A percentile compares a stretch with the other conserved stretches of the same genome.
Conservation (phyloP, 1,140 invertebrate species). For the Drosophila setifemur region DNA sequence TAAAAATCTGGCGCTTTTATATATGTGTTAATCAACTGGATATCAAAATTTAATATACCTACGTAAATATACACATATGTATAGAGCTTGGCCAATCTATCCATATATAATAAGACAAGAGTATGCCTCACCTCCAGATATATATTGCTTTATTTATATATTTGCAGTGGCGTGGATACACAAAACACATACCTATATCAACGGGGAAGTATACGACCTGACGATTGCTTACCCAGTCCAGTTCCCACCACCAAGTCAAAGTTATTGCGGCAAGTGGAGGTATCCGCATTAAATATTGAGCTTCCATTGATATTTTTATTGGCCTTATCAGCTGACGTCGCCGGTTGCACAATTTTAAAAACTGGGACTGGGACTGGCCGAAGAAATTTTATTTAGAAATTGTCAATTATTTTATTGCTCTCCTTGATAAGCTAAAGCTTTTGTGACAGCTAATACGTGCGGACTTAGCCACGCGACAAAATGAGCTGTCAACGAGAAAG, state of each 20-base stretch:
- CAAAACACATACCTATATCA: neutral
- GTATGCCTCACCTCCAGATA: constrained; percentile 6
- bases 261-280: no score
- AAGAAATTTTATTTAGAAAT: neutral
- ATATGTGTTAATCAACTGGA: constrained; percentile 27
- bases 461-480: constrained; percentile 36
- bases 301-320: constrained; percentile 40
- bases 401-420: constrained; percentile 18
- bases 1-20: constrained; percentile 24
- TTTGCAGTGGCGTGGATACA: constrained; percentile 37
- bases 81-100: neutral
- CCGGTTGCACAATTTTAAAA: neutral
- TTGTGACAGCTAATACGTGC: constrained; percentile 17
- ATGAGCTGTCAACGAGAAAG: constrained; percentile 22
- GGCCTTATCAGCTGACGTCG: constrained; percentile 23
- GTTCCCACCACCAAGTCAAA: neutral
- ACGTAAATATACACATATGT: neutral
- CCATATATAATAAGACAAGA: neutral
- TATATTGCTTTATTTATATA: constrained; percentile 14
- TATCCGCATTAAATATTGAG: neutral
- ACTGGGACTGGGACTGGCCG: neutral
- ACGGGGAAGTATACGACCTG: constrained; percentile 13
- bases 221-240: neutral
- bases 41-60: constrained; percentile 19
- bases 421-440: constrained; percentile 21